These are phyloP conservation scores for Cynoglossus semilaevis DNA, from an alignment of 2,113 vertebrate genomes.

Conservation along the genomic window DNA sequence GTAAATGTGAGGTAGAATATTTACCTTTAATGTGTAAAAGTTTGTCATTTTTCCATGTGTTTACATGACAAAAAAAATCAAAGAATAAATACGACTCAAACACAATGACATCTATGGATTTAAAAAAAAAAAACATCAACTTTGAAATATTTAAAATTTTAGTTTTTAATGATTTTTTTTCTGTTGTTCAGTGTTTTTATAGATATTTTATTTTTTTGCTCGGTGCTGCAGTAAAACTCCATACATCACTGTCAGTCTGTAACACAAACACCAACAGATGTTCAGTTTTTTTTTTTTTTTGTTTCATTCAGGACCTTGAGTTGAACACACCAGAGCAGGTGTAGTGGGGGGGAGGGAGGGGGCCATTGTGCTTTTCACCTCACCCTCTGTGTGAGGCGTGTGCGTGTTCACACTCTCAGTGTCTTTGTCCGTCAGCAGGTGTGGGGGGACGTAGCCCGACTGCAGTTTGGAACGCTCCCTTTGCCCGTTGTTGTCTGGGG, in stretches of 20 bases:
- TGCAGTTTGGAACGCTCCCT: conserved; percentile 30
- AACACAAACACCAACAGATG: not conserved
- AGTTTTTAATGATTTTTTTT: conserved; percentile 1
- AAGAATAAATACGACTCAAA: conserved; percentile 28
- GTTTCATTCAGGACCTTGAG: conserved; percentile 31
- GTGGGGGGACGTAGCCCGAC: conserved; percentile 70
- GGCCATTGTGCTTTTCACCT: not conserved
- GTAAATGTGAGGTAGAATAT: conserved; percentile 10
- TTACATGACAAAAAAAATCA: not conserved
- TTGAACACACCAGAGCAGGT: conserved; percentile 37
- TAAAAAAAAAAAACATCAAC: too few relatives aligned
- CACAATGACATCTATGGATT: conserved; percentile 9
- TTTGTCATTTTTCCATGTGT: not conserved
- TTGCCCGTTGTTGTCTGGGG: conserved; percentile 12
- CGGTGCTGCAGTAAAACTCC: too few relatives aligned
- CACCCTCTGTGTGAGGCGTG: conserved; percentile 8
- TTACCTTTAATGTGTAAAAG: not conserved
- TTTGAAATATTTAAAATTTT: conserved; percentile 21
- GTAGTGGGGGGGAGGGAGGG: not conserved
- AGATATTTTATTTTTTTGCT: too few relatives aligned
- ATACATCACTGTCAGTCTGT: too few relatives aligned
- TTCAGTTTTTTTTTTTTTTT: not conserved
- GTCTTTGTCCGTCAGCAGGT: conserved; percentile 60
- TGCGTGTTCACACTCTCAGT: conserved; percentile 1
- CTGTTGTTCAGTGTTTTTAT: too few relatives aligned